These are phyloP conservation scores for Perodicticus potto DNA, from an alignment of 2,797 vertebrate species.

Conservation along the genomic window DNA sequence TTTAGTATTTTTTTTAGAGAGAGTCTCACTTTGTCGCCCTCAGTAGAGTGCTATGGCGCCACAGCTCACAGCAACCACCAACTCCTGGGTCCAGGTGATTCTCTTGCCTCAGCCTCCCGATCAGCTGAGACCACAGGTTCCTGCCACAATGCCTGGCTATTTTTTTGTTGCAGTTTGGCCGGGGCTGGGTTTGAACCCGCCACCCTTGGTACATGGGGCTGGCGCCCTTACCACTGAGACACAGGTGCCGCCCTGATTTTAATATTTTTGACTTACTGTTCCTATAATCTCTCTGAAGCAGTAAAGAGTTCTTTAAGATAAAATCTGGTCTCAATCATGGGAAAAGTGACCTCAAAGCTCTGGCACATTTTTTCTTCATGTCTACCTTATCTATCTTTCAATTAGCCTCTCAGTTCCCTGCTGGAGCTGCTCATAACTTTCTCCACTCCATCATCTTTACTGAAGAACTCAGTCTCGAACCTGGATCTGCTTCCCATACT, in stretches of 20 bases:
- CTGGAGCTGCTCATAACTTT: neutral
- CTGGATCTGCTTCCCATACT: neutral
- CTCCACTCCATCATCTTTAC: slow-evolving; percentile 26
- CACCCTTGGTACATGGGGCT: no score
- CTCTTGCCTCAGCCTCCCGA: no score
- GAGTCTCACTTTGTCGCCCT: no score
- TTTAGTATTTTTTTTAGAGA: slow-evolving; percentile 25
- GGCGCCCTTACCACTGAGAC: no score
- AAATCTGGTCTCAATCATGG: slow-evolving; percentile 40
- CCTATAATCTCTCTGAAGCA: slow-evolving; percentile 4
- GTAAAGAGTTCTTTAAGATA: neutral
- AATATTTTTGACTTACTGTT: slow-evolving; percentile 64
- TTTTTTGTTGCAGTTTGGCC: no score
- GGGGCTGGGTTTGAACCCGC: no score
- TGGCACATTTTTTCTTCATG: neutral
- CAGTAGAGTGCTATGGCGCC: no score
- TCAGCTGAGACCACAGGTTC: no score
- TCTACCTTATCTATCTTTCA: slow-evolving; percentile 22
- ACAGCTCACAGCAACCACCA: no score
- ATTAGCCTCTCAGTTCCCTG: neutral
- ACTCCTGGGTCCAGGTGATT: no score
- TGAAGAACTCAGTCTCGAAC: neutral
- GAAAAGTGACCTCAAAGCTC: slow-evolving; percentile 45
- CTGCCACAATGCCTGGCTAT: no score
- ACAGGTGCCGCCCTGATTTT: neutral